Evolutionary conservation across 37 sponge, comb jelly and placozoan species (phyloP).

Genomic region (Bolinopsis microptera): DNA sequence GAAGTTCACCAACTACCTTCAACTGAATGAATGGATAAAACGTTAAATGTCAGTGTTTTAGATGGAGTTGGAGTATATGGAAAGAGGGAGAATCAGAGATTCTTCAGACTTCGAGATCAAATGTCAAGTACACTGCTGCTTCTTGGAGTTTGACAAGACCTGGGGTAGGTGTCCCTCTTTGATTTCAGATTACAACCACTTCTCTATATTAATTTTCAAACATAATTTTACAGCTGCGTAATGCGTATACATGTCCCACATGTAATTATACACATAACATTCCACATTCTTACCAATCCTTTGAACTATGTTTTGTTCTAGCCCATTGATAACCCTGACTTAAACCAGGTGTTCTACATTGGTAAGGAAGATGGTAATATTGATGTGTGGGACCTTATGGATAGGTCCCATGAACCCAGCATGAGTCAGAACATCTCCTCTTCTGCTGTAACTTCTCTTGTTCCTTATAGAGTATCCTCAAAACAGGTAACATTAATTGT

Average conservation of each 20-base stretch:
- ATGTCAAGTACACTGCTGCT: slow-evolving; percentile 44
- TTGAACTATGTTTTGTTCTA: no score
- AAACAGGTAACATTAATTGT: slow-evolving; percentile 21
- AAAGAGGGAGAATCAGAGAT: slow-evolving; percentile 77
- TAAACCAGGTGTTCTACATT: slow-evolving; percentile 82
- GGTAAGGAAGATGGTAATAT: slow-evolving; percentile 85
- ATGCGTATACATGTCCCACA: no score
- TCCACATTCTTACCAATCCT: no score
- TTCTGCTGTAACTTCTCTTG: slow-evolving; percentile 76
- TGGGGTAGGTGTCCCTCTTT: not conserved
- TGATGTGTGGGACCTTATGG: slow-evolving; percentile 98
- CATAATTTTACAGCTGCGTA: no score
- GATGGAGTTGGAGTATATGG: slow-evolving; percentile 88
- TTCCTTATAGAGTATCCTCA: slow-evolving; percentile 27
- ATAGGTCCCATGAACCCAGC: slow-evolving; percentile 91
- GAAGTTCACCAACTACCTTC: no score
- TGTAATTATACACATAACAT: no score
- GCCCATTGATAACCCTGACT: not conserved
- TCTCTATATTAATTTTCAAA: not conserved
- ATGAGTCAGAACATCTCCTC: slow-evolving; percentile 90
- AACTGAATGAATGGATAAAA: no score
- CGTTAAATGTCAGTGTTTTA: no score
- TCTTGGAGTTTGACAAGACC: slow-evolving; percentile 49
- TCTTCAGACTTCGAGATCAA: not conserved
- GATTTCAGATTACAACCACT: not conserved